These are phyloP conservation scores for Drosophila subpulchrella DNA, from an alignment of 1,140 invertebrate species.

Conservation along the genomic window DNA sequence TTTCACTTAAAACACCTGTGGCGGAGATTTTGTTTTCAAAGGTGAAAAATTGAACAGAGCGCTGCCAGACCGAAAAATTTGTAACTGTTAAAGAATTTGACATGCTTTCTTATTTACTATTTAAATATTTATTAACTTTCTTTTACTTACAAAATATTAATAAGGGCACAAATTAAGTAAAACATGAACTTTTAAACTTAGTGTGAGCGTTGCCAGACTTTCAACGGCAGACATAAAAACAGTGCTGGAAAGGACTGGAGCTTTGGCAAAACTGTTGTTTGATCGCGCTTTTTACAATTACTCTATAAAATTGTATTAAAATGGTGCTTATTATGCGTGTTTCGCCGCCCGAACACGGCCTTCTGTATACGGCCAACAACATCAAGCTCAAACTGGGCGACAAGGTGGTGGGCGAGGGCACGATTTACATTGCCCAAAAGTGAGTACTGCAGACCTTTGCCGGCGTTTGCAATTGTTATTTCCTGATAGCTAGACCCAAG, in stretches of 20 bases:
- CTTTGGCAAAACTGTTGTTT: slow-evolving; percentile 15
- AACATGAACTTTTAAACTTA: background rate
- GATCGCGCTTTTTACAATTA: slow-evolving; percentile 11
- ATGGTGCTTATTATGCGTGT: slow-evolving; percentile 79
- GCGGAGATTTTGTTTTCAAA: background rate
- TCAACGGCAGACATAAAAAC: background rate
- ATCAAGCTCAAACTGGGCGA: slow-evolving; percentile 75
- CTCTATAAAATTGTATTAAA: slow-evolving; percentile 55
- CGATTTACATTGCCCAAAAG: slow-evolving; percentile 80
- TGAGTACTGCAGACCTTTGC: slow-evolving; percentile 29
- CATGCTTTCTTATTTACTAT: too few species aligned
- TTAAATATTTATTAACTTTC: too few species aligned
- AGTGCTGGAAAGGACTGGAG: slow-evolving; percentile 41
- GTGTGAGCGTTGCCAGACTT: background rate
- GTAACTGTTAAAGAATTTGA: too few species aligned
- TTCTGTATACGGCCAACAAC: slow-evolving; percentile 76
- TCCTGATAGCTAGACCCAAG: background rate
- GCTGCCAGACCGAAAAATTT: background rate
- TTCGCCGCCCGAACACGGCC: slow-evolving; percentile 65
- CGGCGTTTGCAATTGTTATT: slow-evolving; percentile 35
- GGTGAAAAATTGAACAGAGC: background rate
- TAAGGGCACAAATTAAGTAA: too few species aligned
- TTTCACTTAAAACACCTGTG: background rate
- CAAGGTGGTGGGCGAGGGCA: slow-evolving; percentile 69
- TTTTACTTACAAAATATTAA: background rate